These are phyloP conservation scores for Anguilla obscura DNA, from an alignment of 2,797 vertebrate species.

Conservation along the genomic window DNA sequence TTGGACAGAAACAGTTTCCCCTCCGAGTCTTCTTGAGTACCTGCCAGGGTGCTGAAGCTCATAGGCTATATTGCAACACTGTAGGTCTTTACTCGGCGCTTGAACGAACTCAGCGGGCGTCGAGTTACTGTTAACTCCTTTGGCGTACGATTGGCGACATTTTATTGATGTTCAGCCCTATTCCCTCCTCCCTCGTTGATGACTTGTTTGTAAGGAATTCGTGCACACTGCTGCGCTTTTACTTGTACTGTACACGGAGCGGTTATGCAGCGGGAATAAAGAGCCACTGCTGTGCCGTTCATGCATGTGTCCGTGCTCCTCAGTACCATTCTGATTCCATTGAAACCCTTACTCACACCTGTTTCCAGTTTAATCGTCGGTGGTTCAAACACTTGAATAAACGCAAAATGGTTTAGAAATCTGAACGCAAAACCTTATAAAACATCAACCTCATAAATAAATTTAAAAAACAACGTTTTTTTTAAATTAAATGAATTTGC, in stretches of 20 bases:
- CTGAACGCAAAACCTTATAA: background rate
- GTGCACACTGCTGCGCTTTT: background rate
- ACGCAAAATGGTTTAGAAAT: background rate
- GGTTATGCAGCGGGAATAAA: background rate
- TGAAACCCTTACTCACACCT: background rate
- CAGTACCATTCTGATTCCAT: background rate
- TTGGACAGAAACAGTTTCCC: background rate
- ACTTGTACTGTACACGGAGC: background rate
- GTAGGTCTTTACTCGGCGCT: background rate
- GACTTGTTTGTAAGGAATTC: background rate
- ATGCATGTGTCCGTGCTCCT: background rate
- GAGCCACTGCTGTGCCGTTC: background rate
- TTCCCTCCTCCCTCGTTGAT: background rate
- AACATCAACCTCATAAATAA: too few species aligned
- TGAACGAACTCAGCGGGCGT: background rate
- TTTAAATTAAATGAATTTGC: too few species aligned
- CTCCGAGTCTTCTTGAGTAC: constrained; percentile 7
- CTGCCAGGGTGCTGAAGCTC: background rate
- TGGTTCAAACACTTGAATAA: background rate
- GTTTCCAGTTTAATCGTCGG: too few species aligned
- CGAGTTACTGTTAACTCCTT: constrained; percentile 24
- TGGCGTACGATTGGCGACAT: background rate
- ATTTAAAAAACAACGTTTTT: too few species aligned
- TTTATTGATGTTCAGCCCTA: background rate
- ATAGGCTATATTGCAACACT: background rate